Evolutionary conservation across 2,797 vertebrate genomes (phyloP), one percentile per base, ranked within the genome.

Genomic region (Dallia pectoralis): DNA sequence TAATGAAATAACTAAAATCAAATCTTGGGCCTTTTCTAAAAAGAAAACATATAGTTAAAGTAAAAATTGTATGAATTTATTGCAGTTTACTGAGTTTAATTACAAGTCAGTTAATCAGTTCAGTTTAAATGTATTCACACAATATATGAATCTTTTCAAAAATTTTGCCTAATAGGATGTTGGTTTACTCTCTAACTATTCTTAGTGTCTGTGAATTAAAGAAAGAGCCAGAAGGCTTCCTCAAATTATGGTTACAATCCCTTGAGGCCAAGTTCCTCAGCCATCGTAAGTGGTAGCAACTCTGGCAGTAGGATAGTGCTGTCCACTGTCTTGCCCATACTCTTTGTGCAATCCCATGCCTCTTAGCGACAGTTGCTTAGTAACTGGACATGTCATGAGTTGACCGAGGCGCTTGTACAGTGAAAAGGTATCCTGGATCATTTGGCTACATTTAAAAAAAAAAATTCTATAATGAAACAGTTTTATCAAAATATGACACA

Each of bases 1-100:
- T 90, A 91, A 91, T 91, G 90, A 90, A 92, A 90, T 91, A 92
- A 91, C 82, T 65, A 81, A 85, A 89, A 89, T 88, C 82, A 86
- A 84, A 89, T 91, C 89, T 84, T 74, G n/a, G 44, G 74, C 63
- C 65, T 75, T 73, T 76, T 53, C 71, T 75, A 72, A 30, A 53
- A 80, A 81, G 84, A 79, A 91, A 86, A 88, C 87, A 89, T 74
- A 82, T 81, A 83, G 80, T 82, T 79, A 74, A 70, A 67, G 73
- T 73, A 64, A 73, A 33, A 40, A n/a, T n/a, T n/a, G n/a, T n/a
- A n/a, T n/a, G n/a, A n/a, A n/a, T n/a, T n/a, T n/a, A n/a, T n/a
- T n/a, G n/a, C n/a, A n/a, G n/a, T n/a, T n/a, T n/a, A n/a, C n/a
- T 80, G 70, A 79, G 82, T 77, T 82, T 79, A 72, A 82, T 85